phyloP scores from a whole-genome alignment of 2,888 invertebrate genomes.

The Heliconius aoede region DNA sequence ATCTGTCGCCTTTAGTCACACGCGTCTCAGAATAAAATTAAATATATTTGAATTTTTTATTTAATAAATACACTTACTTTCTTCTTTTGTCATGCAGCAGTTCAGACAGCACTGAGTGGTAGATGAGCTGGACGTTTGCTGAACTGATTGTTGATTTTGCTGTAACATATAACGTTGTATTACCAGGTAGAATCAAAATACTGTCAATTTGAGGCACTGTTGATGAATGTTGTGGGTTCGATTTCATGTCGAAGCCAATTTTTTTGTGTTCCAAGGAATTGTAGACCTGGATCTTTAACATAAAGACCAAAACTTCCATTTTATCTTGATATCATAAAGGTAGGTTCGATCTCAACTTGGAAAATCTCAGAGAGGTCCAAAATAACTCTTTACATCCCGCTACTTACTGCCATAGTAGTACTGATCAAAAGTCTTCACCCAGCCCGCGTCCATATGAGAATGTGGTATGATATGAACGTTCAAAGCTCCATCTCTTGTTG shows the following conservation, averaged over 20 bases:
- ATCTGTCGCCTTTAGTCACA: no score
- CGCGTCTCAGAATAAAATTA: no score
- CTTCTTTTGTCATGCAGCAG: slow-evolving; percentile 70
- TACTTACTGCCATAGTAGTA: slow-evolving; percentile 88
- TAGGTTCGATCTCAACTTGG: no score
- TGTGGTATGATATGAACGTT: slow-evolving; percentile 85
- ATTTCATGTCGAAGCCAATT: no score
- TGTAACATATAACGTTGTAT: slow-evolving; percentile 49
- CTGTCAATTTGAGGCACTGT: no score
- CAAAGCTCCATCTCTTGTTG: slow-evolving; percentile 70
- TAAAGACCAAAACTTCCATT: no score
- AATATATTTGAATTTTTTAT: background rate
- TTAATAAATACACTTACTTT: slow-evolving; percentile 62
- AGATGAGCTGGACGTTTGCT: slow-evolving; percentile 74
- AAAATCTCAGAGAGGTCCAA: background rate
- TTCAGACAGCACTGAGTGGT: slow-evolving; percentile 73
- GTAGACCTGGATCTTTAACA: no score
- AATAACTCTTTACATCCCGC: background rate
- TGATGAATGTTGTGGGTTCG: no score
- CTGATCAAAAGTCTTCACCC: slow-evolving; percentile 93
- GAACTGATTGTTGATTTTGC: slow-evolving; percentile 68
- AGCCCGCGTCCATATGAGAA: slow-evolving; percentile 93
- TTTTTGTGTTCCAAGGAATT: no score
- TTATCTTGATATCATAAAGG: no score
- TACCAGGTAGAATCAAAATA: background rate